Percentiles rank a stretch among this genome's conserved stretches.
These are phyloP conservation scores for Globodera ellingtonae DNA, from an alignment of 1,140 invertebrate genomes.

Conservation along the genomic window DNA sequence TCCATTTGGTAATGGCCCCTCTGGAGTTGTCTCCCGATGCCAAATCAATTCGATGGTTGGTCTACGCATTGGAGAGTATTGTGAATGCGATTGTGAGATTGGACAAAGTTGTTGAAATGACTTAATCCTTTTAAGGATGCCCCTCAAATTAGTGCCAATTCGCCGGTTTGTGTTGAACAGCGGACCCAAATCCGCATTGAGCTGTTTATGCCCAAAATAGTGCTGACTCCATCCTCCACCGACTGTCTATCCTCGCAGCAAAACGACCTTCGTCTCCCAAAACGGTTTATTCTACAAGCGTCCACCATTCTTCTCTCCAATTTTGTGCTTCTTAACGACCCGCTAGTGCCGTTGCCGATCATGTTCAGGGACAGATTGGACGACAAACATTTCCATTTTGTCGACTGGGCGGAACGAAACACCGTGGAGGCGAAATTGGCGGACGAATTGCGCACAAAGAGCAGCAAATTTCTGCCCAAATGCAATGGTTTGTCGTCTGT, in stretches of 20 bases:
- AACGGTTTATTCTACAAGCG: slow-evolving; percentile 31
- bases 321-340: slow-evolving; percentile 25
- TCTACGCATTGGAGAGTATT: slow-evolving; percentile 59
- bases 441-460: not conserved
- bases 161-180: not conserved
- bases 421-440: not conserved
- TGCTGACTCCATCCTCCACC: not conserved
- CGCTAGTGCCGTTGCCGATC: slow-evolving; percentile 3
- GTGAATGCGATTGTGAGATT: slow-evolving; percentile 46
- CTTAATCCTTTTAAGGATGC: slow-evolving; percentile 16
- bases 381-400: slow-evolving; percentile 1
- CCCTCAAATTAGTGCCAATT: slow-evolving; percentile 12
- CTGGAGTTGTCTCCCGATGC: slow-evolving; percentile 54
- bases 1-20: slow-evolving; percentile 56
- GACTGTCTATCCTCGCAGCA: slow-evolving; percentile 1
- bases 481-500: not conserved
- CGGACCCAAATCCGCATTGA: slow-evolving; percentile 48
- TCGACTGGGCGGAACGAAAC: not conserved
- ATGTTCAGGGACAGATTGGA: slow-evolving; percentile 1
- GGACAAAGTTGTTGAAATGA: slow-evolving; percentile 10
- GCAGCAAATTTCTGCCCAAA: not conserved
- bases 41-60: slow-evolving; percentile 58
- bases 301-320: slow-evolving; percentile 29
- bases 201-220: slow-evolving; percentile 51
- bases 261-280: slow-evolving; percentile 20